Evolutionary conservation across 2,113 vertebrate species (phyloP).

Genomic region (Hassar affinis): DNA sequence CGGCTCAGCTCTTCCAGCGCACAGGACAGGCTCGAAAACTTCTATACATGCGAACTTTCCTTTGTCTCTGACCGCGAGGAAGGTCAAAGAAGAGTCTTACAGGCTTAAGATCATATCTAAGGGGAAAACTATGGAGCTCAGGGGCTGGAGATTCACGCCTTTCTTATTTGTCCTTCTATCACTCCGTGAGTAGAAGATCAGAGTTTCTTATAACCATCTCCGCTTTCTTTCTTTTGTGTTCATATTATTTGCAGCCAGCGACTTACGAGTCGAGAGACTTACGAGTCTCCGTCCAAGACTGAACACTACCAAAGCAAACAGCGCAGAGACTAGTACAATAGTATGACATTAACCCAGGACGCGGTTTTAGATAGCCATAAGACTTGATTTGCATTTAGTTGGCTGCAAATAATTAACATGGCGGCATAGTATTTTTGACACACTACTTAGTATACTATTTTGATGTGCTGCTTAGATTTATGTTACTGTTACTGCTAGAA

Average conservation of each 20-base stretch:
- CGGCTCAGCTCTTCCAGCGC: slow-evolving; percentile 39
- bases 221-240: slow-evolving; percentile 33
- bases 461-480: not conserved
- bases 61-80: slow-evolving; percentile 22
- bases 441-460: not conserved
- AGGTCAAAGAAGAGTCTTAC: slow-evolving; percentile 16
- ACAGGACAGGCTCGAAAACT: slow-evolving; percentile 39
- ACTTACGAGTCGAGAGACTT: not conserved
- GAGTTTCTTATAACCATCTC: slow-evolving; percentile 22
- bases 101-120: not conserved
- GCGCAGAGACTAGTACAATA: not conserved
- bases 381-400: not conserved
- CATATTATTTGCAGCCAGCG: not conserved
- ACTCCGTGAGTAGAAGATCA: slow-evolving; percentile 28
- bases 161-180: slow-evolving; percentile 17
- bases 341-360: not conserved
- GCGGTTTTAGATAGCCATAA: not conserved
- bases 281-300: not conserved
- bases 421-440: not conserved
- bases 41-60: slow-evolving; percentile 31
- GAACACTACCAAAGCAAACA: not conserved
- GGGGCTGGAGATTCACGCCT: slow-evolving; percentile 7
- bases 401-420: slow-evolving; percentile 17
- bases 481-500: not conserved
- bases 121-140: slow-evolving; percentile 15